Evolutionary conservation across 2,888 invertebrate genomes (phyloP).

Genomic region (Pharmacophagus antenor): DNA sequence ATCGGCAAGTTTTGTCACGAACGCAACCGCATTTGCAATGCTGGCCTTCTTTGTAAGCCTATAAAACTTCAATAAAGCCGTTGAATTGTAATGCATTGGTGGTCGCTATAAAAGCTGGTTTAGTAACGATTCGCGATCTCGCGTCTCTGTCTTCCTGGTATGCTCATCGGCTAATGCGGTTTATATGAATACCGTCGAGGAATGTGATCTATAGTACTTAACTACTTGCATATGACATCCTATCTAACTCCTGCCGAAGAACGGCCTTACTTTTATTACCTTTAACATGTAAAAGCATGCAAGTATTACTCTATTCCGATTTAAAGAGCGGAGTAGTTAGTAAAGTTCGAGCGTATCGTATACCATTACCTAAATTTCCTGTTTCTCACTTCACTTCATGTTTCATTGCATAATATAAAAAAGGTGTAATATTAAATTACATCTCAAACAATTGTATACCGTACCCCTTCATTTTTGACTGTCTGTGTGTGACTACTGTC

Average conservation of each 20-base stretch:
- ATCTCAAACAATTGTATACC: not conserved
- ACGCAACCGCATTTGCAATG: slow-evolving; percentile 60
- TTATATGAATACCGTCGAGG: slow-evolving; percentile 10
- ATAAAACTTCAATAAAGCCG: slow-evolving; percentile 76
- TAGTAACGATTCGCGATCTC: slow-evolving; percentile 61
- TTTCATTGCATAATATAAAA: too few species aligned
- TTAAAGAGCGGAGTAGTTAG: too few species aligned
- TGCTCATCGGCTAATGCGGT: slow-evolving; percentile 31
- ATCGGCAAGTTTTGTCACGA: slow-evolving; percentile 73
- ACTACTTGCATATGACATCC: not conserved
- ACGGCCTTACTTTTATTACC: too few species aligned
- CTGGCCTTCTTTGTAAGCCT: slow-evolving; percentile 65
- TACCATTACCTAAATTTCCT: too few species aligned
- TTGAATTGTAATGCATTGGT: slow-evolving; percentile 66
- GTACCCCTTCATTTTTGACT: slow-evolving; percentile 79
- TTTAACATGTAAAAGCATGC: too few species aligned
- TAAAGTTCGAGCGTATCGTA: too few species aligned
- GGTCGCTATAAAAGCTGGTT: slow-evolving; percentile 59
- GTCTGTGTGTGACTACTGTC: slow-evolving; percentile 78
- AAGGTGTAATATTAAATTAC: not conserved
- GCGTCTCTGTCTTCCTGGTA: slow-evolving; percentile 37
- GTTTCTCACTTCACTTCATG: not conserved
- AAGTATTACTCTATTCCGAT: too few species aligned
- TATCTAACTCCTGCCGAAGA: not conserved
- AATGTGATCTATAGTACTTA: not conserved